Percentiles rank a stretch among this genome's conserved stretches.
Conservation (phyloP, 2,113 vertebrate species). For the Turnix velox region DNA sequence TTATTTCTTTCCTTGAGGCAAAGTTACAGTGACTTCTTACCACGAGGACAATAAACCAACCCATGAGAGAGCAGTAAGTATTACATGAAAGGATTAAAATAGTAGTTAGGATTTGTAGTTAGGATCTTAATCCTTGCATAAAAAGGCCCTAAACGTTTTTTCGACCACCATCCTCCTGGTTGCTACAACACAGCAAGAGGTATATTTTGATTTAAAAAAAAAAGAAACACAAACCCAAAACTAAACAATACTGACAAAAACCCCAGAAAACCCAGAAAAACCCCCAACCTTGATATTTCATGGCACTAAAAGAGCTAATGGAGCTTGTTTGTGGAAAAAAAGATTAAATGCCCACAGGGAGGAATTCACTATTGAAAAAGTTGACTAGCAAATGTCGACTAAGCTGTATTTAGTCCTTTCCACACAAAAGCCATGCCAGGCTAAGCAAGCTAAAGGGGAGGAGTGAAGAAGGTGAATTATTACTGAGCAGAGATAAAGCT, state of each 20-base stretch:
- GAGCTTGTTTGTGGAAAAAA: neutral
- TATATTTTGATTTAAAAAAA: neutral
- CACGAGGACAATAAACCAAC: neutral
- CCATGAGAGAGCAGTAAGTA: neutral
- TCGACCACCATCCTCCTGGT: neutral
- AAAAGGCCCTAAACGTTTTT: neutral
- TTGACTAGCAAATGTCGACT: neutral
- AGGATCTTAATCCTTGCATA: neutral
- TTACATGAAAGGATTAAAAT: neutral
- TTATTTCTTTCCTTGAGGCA: neutral
- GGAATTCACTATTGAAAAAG: constrained; percentile 8
- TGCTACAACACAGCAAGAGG: neutral
- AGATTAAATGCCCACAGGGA: neutral
- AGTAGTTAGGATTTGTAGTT: neutral
- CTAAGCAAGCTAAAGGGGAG: neutral
- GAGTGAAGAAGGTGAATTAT: neutral
- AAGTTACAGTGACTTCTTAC: neutral
- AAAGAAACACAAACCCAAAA: neutral
- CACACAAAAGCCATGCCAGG: neutral
- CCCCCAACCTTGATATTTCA: neutral
- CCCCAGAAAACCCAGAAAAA: neutral
- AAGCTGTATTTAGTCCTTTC: neutral
- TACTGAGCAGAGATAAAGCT: neutral
- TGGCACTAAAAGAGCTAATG: neutral
- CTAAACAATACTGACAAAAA: neutral